Evolutionary conservation across 1,140 invertebrate genomes (phyloP).

Genomic region (Diprion similis): DNA sequence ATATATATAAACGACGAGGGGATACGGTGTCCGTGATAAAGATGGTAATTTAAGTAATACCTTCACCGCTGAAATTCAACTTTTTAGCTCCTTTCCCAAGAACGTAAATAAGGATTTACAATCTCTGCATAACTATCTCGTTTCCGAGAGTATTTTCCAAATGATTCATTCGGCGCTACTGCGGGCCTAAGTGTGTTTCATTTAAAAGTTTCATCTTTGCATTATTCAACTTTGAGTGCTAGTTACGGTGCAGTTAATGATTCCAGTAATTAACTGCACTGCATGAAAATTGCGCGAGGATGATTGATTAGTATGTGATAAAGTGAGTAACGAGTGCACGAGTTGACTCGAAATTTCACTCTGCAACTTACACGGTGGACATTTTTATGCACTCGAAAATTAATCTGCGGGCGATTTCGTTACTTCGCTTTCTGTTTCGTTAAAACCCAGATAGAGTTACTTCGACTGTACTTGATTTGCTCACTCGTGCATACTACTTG

Average conservation of each 20-base stretch:
- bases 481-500: neutral
- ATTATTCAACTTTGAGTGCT: neutral
- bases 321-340: neutral
- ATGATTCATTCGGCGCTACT: neutral
- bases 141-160: neutral
- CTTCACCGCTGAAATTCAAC: neutral
- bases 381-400: neutral
- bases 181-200: neutral
- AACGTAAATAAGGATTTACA: constrained; percentile 2
- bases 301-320: no score
- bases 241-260: neutral
- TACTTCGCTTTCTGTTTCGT: neutral
- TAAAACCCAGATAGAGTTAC: neutral
- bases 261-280: neutral
- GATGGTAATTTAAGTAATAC: constrained; percentile 1
- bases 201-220: neutral
- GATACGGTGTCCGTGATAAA: neutral
- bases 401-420: neutral
- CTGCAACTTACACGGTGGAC: neutral
- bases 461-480: neutral
- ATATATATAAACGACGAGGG: no score
- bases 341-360: neutral
- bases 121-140: constrained; percentile 7
- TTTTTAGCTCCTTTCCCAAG: constrained; percentile 1
- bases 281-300: no score